Percentiles rank a stretch among this genome's conserved stretches.
Conservation (phyloP, 2,797 vertebrate genomes). For the Pseudotriccus pelzelni region DNA sequence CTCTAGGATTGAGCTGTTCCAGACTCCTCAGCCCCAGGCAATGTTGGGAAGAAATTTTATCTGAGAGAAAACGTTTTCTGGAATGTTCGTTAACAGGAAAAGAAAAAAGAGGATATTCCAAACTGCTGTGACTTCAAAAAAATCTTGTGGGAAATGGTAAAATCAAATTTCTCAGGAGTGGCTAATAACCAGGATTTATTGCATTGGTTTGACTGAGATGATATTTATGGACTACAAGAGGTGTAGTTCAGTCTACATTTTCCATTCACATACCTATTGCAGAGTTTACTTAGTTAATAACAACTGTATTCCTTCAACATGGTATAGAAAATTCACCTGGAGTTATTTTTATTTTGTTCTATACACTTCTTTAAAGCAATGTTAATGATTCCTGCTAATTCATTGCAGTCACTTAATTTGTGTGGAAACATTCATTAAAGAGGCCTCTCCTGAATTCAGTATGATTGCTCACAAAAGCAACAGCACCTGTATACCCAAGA, state of each 20-base stretch:
- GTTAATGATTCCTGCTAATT: neutral
- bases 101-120: neutral
- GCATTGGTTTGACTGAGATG: neutral
- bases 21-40: neutral
- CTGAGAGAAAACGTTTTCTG: neutral
- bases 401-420: constrained; percentile 2
- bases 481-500: neutral
- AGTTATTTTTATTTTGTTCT: neutral
- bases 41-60: neutral
- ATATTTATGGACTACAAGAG: neutral
- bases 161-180: neutral
- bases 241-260: neutral
- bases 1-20: neutral
- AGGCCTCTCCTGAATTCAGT: neutral
- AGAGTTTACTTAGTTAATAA: neutral
- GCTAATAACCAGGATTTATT: neutral
- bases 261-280: neutral
- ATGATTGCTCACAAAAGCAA: neutral
- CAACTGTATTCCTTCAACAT: neutral
- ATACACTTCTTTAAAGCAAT: neutral
- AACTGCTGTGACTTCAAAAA: neutral
- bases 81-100: neutral
- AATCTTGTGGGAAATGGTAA: neutral
- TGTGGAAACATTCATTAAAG: neutral
- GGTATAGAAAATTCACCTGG: neutral